Evolutionary conservation across 2,888 invertebrate species (phyloP), one percentile per base, ranked within the genome.

Genomic region (Thecophora atra): DNA sequence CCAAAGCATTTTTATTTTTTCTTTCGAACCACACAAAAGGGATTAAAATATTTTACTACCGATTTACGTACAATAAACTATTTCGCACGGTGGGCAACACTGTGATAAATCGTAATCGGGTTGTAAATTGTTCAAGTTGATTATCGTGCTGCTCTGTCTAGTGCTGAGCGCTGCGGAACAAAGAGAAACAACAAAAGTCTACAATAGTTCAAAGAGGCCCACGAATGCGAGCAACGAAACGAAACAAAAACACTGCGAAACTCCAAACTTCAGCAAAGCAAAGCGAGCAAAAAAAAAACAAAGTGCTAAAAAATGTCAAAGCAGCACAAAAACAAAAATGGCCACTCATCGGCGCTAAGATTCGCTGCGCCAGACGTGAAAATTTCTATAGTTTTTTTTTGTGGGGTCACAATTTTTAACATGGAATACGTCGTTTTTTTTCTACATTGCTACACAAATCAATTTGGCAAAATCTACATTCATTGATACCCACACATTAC

Each of bases 241-340:
- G 62, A 71, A 71, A 19, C 47, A 72, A 68, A 63, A 68, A 72
- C 30, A 24, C 52, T 62, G 47, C 51, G 42, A 64, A 64, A 64
- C 60, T 70, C 47, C 24, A 42, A 52, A 42, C 30, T 63, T 64
- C 47, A 70, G 63, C 51, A 56, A 64, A n/a, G n/a, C n/a, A 54
- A 65, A 47, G 62, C 17, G 26, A 74, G 71, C 73, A 75, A 72
- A 71, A 70, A 76, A 76, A 75, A 19, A 58, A 42, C 37, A 68
- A 68, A 65, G 30, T 15, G 52, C 28, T 30, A 51, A 72, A 74
- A 78, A 77, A 79, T 77, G 75, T 78, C 79, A 78, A 79, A 80
- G 80, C 78, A 76, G 76, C 75, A 76, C 77, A 79, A 76, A 80
- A 82, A 79, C 79, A 78, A 82, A 81, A 81, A 81, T 81, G 82